Base-by-base conservation (phyloP, 2,797 vertebrate genomes). In the Acrossocheilus wenchowensis region DNA sequence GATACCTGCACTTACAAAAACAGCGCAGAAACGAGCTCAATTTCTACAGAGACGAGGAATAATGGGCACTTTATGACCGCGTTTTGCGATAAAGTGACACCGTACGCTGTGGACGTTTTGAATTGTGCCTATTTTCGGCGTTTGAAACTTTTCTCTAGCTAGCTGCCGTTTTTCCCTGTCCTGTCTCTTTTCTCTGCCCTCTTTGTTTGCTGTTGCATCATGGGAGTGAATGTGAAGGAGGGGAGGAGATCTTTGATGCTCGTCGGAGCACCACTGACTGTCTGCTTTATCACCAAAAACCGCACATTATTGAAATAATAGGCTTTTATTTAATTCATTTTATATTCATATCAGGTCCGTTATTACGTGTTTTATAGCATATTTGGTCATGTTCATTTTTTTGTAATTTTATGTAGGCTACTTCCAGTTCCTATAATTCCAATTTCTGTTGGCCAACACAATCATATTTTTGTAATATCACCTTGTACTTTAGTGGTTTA, bases 121-220 rank as follows among this genome's bases (percentile, higher is more conserved):
- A 81, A 81, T 81, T 11, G 30, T 21, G 64, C 48, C 19, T 57
- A 81, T 82, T 52, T 68, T 39, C 71, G 21, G 85, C 19, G 86
- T 85, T 81, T 86, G 50, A 89, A 91, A 91, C 88, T 87, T 89
- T 88, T 88, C 19, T 82, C 50, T 41, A 69, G 50, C 85, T 77
- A 69, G 62, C 80, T 73, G 60, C 12, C 57, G 60, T 78, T 84
- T 86, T 17, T 64, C 72, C 72, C 45, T 82, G 50, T 81, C 75
- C 68, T 64, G 78, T 71, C 86, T 87, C 79, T 83, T 84, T 87
- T 72, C 84, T 86, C 86, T 84, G 86, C 87, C 88, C 83, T 84
- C 90, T 91, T 92, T 91, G 90, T 89, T 89, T 88, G 88, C 90
- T 89, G 90, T 88, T 91, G 90, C 90, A 91, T 91, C 87, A 86